Evolutionary conservation across 2,113 vertebrate genomes (phyloP).

Genomic region (Bufo bufo): DNA sequence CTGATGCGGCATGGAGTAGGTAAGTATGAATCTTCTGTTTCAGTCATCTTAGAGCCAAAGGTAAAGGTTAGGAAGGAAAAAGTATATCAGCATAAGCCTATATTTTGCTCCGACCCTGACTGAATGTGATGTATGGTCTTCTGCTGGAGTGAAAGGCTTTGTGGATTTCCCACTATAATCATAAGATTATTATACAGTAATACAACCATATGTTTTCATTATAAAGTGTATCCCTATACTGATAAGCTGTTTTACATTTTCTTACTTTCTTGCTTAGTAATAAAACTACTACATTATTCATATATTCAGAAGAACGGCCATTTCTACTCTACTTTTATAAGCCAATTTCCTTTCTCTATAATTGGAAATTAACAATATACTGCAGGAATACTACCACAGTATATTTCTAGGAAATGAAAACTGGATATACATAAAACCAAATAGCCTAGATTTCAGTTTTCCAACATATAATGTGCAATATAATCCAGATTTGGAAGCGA

Average conservation of each 20-base stretch:
- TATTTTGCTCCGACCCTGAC: too few species aligned
- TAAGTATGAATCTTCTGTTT: too few species aligned
- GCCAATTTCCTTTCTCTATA: constrained; percentile 45
- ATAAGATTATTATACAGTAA: not conserved
- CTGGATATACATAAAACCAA: constrained; percentile 41
- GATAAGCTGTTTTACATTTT: not conserved
- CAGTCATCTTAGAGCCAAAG: too few species aligned
- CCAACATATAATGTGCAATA: not conserved
- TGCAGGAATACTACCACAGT: constrained; percentile 22
- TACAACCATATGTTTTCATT: not conserved
- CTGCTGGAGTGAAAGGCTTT: too few species aligned
- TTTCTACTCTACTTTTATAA: constrained; percentile 44
- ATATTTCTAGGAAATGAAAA: constrained; percentile 33
- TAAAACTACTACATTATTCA: not conserved
- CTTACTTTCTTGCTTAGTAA: not conserved
- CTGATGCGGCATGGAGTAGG: too few species aligned
- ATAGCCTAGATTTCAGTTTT: constrained; percentile 17
- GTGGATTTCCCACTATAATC: too few species aligned
- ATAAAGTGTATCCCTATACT: not conserved
- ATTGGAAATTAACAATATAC: constrained; percentile 48
- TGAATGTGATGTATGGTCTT: too few species aligned
- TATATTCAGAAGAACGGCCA: constrained; percentile 7
- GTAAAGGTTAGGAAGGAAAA: too few species aligned
- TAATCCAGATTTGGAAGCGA: not conserved
- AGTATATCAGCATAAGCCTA: too few species aligned